Percentiles rank a stretch among this genome's conserved stretches.
Conservation (phyloP, 35 echinoderm and acorn worm genomes). For the Apostichopus californicus region DNA sequence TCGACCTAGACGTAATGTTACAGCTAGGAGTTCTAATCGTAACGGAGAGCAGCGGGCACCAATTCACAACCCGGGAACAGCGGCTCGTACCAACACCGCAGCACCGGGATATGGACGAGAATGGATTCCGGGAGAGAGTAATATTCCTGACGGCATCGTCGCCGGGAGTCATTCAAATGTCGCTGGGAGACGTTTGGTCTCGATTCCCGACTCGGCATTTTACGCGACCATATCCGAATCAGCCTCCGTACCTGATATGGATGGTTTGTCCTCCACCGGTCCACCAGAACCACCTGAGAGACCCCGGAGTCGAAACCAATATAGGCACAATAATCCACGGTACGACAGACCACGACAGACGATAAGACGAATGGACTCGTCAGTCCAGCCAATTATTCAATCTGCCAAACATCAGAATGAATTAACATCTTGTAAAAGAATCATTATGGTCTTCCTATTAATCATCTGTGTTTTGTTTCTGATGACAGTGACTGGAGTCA, state of each 20-base stretch:
- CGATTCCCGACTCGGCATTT: conserved; percentile 15
- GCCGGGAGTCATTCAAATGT: conserved; percentile 12
- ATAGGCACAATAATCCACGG: neutral
- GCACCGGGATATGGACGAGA: neutral
- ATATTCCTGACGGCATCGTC: conserved; percentile 28
- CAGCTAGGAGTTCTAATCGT: too few species aligned
- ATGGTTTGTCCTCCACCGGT: neutral
- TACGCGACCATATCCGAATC: conserved; percentile 39
- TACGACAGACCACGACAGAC: neutral
- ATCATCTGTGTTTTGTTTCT: neutral
- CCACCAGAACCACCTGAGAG: conserved; percentile 22
- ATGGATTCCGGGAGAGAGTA: conserved; percentile 7
- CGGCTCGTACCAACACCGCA: neutral
- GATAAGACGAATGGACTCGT: neutral
- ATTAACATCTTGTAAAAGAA: neutral
- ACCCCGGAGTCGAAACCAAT: neutral
- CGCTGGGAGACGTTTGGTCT: conserved; percentile 2
- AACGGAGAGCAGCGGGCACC: neutral
- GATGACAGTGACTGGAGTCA: neutral
- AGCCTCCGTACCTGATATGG: neutral
- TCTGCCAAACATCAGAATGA: neutral
- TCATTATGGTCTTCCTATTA: conserved; percentile 7
- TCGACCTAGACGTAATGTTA: neutral
- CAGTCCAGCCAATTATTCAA: neutral
- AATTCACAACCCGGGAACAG: neutral